Conservation (phyloP, 2,797 vertebrate genomes). For the Huso huso region DNA sequence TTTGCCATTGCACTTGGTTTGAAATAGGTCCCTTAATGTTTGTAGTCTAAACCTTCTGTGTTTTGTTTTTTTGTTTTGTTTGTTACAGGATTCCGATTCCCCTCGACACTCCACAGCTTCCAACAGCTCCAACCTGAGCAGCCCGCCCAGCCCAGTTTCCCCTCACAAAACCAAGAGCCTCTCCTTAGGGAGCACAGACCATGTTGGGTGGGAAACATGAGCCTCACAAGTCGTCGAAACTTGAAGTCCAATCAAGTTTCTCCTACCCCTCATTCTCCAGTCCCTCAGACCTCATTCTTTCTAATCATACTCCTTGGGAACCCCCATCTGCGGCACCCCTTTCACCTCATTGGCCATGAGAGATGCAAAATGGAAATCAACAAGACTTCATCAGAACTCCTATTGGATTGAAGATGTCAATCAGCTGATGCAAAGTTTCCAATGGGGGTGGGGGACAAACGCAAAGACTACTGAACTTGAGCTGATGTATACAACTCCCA, state of each 20-base stretch:
- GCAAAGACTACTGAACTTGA: neutral
- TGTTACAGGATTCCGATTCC: constrained; percentile 87
- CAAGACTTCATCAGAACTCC: no score
- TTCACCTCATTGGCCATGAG: constrained; percentile 17
- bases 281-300: constrained; percentile 23
- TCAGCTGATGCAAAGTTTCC: no score
- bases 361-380: no score
- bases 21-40: no score
- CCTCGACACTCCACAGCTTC: constrained; percentile 94
- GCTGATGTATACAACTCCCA: neutral
- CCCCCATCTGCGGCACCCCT: constrained; percentile 24
- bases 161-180: constrained; percentile 95
- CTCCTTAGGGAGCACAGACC: constrained; percentile 92
- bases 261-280: constrained; percentile 30
- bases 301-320: constrained; percentile 23
- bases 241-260: constrained; percentile 30
- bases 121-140: constrained; percentile 98
- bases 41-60: neutral
- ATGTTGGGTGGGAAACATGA: constrained; percentile 93
- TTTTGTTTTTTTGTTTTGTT: neutral
- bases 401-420: no score
- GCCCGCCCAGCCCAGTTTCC: constrained; percentile 87
- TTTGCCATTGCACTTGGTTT: no score
- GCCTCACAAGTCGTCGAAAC: constrained; percentile 42
- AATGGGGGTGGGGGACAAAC: constrained; percentile 16